Conservation (phyloP, 2,797 vertebrate genomes). For the Alfaro cultratus region DNA sequence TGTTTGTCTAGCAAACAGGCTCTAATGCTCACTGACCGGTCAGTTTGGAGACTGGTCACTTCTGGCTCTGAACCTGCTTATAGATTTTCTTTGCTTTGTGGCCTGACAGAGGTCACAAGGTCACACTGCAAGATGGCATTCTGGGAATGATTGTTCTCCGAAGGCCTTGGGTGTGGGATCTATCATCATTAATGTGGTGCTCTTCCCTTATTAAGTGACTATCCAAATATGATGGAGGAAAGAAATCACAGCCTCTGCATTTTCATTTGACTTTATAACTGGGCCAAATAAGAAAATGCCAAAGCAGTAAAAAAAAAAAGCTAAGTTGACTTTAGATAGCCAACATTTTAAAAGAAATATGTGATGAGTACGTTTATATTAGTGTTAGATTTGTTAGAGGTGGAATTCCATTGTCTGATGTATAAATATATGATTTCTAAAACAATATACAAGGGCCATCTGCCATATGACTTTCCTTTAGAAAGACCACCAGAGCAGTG, state of each 20-base stretch:
- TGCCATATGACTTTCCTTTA: conserved; percentile 29
- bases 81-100: conserved; percentile 91
- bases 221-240: conserved; percentile 86
- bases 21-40: conserved; percentile 60
- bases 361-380: conserved; percentile 19
- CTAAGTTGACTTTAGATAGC: conserved; percentile 76
- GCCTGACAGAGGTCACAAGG: conserved; percentile 92
- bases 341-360: conserved; percentile 35
- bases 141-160: conserved; percentile 92
- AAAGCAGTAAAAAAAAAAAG: conserved; percentile 81
- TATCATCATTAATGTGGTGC: conserved; percentile 97
- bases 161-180: conserved; percentile 89
- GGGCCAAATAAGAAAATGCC: conserved; percentile 85
- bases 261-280: conserved; percentile 83
- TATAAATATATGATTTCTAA: conserved; percentile 42
- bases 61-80: conserved; percentile 88
- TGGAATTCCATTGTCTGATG: conserved; percentile 6
- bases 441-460: conserved; percentile 45
- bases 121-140: conserved; percentile 89
- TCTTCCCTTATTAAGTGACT: conserved; percentile 86
- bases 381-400: not conserved
- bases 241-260: conserved; percentile 80
- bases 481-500: conserved; percentile 48
- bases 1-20: conserved; percentile 81
- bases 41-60: conserved; percentile 74